These are phyloP conservation scores for Punctoribates punctum DNA, from an alignment of 2,888 invertebrate species.

Conservation along the genomic window DNA sequence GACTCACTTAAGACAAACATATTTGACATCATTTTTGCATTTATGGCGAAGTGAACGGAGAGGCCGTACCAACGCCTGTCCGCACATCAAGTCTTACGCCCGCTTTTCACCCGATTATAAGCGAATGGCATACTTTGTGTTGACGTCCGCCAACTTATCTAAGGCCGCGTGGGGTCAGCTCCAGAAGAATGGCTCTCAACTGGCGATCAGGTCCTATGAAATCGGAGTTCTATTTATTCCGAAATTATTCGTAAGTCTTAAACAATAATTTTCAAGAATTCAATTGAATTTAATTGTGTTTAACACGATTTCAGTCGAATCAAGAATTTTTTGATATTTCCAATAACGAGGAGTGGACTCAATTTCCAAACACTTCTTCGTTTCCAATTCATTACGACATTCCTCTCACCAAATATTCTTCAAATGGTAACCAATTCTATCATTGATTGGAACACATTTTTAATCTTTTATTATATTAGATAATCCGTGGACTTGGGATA, in stretches of 20 bases:
- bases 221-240: conserved; percentile 85
- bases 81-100: conserved; percentile 89
- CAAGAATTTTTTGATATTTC: conserved; percentile 24
- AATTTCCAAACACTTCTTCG: conserved; percentile 16
- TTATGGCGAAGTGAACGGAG: conserved; percentile 75
- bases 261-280: neutral
- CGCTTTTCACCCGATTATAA: conserved; percentile 66
- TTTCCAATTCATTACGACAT: conserved; percentile 48
- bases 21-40: conserved; percentile 71
- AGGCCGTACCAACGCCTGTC: conserved; percentile 76
- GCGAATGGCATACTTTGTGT: conserved; percentile 73
- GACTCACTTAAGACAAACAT: conserved; percentile 66
- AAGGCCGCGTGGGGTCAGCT: conserved; percentile 91
- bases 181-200: conserved; percentile 61
- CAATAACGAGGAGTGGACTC: neutral
- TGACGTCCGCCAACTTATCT: conserved; percentile 88
- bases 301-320: conserved; percentile 15
- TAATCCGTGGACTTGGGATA: conserved; percentile 48
- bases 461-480: conserved; percentile 40
- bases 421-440: neutral
- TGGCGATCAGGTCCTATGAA: conserved; percentile 78
- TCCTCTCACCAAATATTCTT: conserved; percentile 44
- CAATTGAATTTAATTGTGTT: too few species aligned
- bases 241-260: conserved; percentile 66
- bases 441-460: neutral